Evolutionary conservation across 2,797 vertebrate species (phyloP).

Genomic region (Naso thynnoides): DNA sequence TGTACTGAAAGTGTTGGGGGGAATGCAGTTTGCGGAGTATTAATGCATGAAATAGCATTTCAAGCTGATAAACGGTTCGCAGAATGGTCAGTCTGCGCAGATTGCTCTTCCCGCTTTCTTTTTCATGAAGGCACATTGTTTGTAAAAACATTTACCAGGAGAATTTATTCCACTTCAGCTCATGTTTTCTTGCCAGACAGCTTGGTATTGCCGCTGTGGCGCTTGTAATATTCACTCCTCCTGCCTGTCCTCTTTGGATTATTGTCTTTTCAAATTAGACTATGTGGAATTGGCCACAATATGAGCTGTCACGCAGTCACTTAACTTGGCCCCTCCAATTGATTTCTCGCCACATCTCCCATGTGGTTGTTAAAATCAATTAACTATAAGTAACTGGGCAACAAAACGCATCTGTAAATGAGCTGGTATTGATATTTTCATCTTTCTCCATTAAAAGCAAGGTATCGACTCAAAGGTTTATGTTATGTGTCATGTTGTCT

Average conservation of each 20-base stretch:
- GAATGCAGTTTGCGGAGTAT: conserved; percentile 79
- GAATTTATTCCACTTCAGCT: conserved; percentile 79
- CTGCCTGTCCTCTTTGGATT: conserved; percentile 59
- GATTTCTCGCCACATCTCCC: conserved; percentile 76
- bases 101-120: conserved; percentile 76
- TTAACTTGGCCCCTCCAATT: conserved; percentile 73
- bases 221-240: conserved; percentile 54
- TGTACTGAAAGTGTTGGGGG: conserved; percentile 73
- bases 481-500: conserved; percentile 73
- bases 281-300: conserved; percentile 58
- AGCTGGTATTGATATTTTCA: conserved; percentile 81
- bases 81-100: conserved; percentile 73
- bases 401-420: conserved; percentile 76
- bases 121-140: conserved; percentile 74
- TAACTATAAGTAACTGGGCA: conserved; percentile 78
- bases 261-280: conserved; percentile 71
- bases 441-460: conserved; percentile 80
- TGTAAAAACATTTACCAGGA: conserved; percentile 84
- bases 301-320: conserved; percentile 73
- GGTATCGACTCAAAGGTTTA: conserved; percentile 72
- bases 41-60: conserved; percentile 90
- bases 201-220: conserved; percentile 47
- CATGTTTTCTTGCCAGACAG: conserved; percentile 70
- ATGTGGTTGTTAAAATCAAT: conserved; percentile 80
- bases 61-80: conserved; percentile 84